Base-by-base conservation (phyloP, 92 coral and sea anemone genomes). In the Porites lobata region DNA sequence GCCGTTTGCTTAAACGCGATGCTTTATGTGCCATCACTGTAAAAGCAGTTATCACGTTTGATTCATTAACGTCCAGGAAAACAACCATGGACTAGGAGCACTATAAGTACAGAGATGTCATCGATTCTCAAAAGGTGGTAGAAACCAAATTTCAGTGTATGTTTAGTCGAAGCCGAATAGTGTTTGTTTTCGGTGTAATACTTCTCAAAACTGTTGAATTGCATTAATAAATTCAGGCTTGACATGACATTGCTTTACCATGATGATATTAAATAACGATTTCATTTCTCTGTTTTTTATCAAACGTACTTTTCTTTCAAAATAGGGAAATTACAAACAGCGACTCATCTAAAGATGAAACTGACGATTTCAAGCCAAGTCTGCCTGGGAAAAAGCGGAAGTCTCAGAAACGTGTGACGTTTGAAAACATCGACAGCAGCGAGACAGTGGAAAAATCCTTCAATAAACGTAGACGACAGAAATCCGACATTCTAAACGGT, bases 321-420 rank as follows among this genome's bases (percentile, higher is more conserved):
- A 19, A 10, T 38, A 82, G 86, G 69, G 86, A 82, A 17, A 57
- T 82, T 57, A 1, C 69, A 18, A 70, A 84, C 59, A 85, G 83
- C 24, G 93, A 81, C 24, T 86, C 96, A 53, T 93, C 90, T 32
- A 89, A 52, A 78, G 86, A 76, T 0, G 92, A 29, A 19, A 73
- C 74, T 20, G 95, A 86, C 14, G 87, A 86, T 12, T 22, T 47
- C 20, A 72, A 26, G 52, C 84, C 78, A 14, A 71, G 72, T 62
- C 85, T 74, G 63, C 86, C 82, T 22, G 65, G 75, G 52, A 86
- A 79, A 83, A 95, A 89, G 85, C 57, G 86, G 52, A 91, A 92
- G 68, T 62, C 89, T 26, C 87, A 86, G 20, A 94, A 94, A 67
- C 96, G 72, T 50, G 98, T 95, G 78, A 95, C 98, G 2, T 95